These are phyloP conservation scores for Halesus radiatus DNA, from an alignment of 1,140 invertebrate genomes.

Conservation along the genomic window DNA sequence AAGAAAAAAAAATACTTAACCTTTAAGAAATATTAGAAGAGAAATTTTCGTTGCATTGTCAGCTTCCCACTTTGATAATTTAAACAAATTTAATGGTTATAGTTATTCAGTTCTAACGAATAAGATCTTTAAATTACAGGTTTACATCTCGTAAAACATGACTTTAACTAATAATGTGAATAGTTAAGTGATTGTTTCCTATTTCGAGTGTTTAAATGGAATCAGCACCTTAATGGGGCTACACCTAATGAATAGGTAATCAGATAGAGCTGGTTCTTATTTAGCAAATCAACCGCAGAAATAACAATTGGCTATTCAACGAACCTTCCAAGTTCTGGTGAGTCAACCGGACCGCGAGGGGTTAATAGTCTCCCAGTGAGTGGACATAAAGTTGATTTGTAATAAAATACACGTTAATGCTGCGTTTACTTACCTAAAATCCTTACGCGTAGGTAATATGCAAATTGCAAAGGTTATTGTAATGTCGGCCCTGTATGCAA, in stretches of 20 bases:
- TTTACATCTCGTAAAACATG: no score
- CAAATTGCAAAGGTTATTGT: conserved; percentile 25
- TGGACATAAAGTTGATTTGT: conserved; percentile 1
- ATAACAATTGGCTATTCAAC: conserved; percentile 1
- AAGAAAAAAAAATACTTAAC: no score
- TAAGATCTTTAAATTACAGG: no score
- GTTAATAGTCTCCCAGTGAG: conserved; percentile 1
- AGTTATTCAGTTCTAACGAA: no score
- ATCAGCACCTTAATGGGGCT: no score
- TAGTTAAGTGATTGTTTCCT: no score
- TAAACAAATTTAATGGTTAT: no score
- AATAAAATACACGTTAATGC: neutral
- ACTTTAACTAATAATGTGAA: no score
- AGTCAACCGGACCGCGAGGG: neutral
- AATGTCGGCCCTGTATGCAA: neutral
- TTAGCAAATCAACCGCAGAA: conserved; percentile 22
- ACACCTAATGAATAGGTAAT: conserved; percentile 10
- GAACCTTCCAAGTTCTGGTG: neutral
- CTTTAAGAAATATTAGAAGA: no score
- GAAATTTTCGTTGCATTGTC: no score
- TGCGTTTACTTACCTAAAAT: neutral
- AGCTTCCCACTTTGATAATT: no score
- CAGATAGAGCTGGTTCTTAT: neutral
- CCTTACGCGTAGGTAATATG: neutral
- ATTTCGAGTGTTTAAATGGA: no score